These are phyloP conservation scores for Lucinisca nassula DNA, from an alignment of 2,888 invertebrate species.

Conservation along the genomic window DNA sequence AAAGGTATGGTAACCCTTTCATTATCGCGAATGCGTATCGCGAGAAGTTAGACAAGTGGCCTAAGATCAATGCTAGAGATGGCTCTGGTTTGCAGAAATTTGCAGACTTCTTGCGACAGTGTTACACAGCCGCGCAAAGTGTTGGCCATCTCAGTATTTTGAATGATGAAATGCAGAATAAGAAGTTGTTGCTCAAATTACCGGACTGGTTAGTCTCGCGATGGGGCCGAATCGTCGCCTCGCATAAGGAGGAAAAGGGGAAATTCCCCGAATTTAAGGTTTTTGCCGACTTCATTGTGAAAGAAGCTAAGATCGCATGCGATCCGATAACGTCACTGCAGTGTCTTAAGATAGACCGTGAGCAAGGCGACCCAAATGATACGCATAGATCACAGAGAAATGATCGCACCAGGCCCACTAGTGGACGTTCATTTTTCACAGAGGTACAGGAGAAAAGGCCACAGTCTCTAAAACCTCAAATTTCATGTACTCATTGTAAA, in stretches of 20 bases:
- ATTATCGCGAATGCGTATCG: slow-evolving; percentile 52
- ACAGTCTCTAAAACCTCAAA: background rate
- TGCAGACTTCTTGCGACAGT: slow-evolving; percentile 50
- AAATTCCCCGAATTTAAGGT: slow-evolving; percentile 34
- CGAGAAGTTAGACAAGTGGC: slow-evolving; percentile 61
- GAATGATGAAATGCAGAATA: slow-evolving; percentile 57
- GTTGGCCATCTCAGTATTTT: slow-evolving; percentile 23
- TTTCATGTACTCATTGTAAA: slow-evolving; percentile 25
- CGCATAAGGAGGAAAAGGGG: slow-evolving; percentile 10
- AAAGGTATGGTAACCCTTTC: slow-evolving; percentile 56
- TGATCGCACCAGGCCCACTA: background rate
- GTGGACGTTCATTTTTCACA: slow-evolving; percentile 17
- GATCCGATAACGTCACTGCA: slow-evolving; percentile 54
- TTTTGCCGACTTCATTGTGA: slow-evolving; percentile 42
- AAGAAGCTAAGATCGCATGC: slow-evolving; percentile 58
- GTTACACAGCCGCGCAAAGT: slow-evolving; percentile 30
- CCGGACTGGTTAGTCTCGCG: slow-evolving; percentile 42
- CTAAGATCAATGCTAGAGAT: slow-evolving; percentile 34
- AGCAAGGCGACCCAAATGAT: background rate
- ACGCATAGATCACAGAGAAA: background rate
- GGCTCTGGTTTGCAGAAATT: slow-evolving; percentile 26
- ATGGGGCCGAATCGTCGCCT: slow-evolving; percentile 35
- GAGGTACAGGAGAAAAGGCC: background rate
- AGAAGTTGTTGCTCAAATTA: slow-evolving; percentile 47
- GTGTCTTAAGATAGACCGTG: slow-evolving; percentile 18